phyloP scores from a whole-genome alignment of 30 jellyfish, hydroid and myxozoan species.

The Mastigias papua region DNA sequence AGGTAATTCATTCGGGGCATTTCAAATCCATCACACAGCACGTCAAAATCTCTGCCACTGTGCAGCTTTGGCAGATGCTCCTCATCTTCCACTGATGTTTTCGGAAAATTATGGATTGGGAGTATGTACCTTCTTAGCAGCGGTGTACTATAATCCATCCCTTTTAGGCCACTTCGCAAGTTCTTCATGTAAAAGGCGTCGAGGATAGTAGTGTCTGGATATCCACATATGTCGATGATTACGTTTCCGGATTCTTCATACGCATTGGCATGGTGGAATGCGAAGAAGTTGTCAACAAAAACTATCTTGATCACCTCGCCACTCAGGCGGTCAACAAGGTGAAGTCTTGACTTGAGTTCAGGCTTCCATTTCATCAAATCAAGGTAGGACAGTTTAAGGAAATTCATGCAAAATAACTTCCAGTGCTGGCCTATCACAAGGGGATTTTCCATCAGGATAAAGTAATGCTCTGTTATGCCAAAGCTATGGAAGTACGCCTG shows the following conservation, averaged over 20 bases:
- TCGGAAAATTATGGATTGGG: conserved; percentile 27
- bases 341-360: conserved; percentile 61
- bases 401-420: conserved; percentile 64
- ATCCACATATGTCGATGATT: conserved; percentile 75
- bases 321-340: conserved; percentile 62
- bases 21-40: conserved; percentile 63
- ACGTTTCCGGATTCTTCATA: conserved; percentile 63
- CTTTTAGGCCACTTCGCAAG: conserved; percentile 68
- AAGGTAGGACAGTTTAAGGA: conserved; percentile 50
- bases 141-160: conserved; percentile 35
- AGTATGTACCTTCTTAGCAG: conserved; percentile 61
- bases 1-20: conserved; percentile 79
- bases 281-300: conserved; percentile 38
- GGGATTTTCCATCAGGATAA: conserved; percentile 76
- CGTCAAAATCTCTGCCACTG: conserved; percentile 40
- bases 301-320: conserved; percentile 56
- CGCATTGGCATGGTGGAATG: conserved; percentile 83
- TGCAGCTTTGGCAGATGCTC: conserved; percentile 12
- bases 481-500: conserved; percentile 83
- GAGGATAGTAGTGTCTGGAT: conserved; percentile 74
- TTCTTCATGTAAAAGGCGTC: conserved; percentile 66
- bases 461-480: conserved; percentile 74
- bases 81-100: background rate
- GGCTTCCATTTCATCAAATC: conserved; percentile 84
- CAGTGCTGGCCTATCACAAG: conserved; percentile 20